Percentiles rank a stretch among this genome's conserved stretches.
Evolutionary conservation across 2,113 vertebrate genomes (phyloP).

Genomic region (Morone chrysops): DNA sequence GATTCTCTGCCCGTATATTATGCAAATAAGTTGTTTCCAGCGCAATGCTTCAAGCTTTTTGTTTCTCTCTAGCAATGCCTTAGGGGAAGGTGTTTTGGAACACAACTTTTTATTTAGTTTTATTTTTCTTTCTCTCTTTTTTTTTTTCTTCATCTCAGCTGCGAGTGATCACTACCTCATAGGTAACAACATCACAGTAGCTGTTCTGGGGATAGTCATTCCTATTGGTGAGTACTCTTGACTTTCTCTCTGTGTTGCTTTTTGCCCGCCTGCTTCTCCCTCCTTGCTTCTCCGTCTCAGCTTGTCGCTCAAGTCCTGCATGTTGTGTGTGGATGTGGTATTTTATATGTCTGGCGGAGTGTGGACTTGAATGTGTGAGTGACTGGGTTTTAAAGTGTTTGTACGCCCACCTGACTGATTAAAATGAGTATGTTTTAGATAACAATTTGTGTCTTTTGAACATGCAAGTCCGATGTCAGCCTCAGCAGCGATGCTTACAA

Average conservation of each 20-base stretch:
- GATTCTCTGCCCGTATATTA: conserved; percentile 35
- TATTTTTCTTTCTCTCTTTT: conserved; percentile 16
- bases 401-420: conserved; percentile 25
- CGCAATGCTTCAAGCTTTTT: conserved; percentile 10
- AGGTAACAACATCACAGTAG: conserved; percentile 93
- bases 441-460: conserved; percentile 2
- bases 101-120: conserved; percentile 40
- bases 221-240: conserved; percentile 91
- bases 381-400: conserved; percentile 17
- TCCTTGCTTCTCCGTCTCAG: conserved; percentile 59
- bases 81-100: background rate
- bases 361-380: background rate
- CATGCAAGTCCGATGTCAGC: background rate
- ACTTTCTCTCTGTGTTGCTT: conserved; percentile 50
- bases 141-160: conserved; percentile 83
- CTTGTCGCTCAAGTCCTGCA: conserved; percentile 51
- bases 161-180: conserved; percentile 89
- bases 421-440: background rate
- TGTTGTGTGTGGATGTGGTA: conserved; percentile 20
- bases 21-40: conserved; percentile 40
- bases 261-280: conserved; percentile 68
- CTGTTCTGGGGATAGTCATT: conserved; percentile 93
- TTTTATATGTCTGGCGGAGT: background rate
- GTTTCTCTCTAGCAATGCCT: conserved; percentile 8
- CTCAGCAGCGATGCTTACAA: background rate